These are phyloP conservation scores for Ursus arctos DNA, from an alignment of 2,113 vertebrate genomes.

Conservation along the genomic window DNA sequence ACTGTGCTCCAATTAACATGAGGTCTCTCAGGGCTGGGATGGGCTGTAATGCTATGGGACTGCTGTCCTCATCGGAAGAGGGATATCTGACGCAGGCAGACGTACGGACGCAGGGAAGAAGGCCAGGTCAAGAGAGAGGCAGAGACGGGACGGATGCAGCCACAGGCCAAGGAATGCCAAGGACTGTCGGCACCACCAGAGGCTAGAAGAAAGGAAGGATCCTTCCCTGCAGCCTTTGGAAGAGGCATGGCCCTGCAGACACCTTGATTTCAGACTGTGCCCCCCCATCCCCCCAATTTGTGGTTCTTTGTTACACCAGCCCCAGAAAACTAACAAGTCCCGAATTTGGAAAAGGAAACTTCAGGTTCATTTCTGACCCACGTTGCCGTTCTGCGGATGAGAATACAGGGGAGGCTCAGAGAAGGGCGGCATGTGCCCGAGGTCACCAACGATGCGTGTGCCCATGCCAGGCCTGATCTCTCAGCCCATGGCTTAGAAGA, in stretches of 20 bases:
- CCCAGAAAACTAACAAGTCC: background rate
- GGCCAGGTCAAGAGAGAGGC: fast-evolving
- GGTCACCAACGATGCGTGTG: background rate
- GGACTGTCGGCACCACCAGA: fast-evolving
- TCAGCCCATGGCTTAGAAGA: background rate
- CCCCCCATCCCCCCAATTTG: background rate
- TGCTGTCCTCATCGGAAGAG: background rate
- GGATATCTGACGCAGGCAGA: background rate
- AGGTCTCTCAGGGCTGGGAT: background rate
- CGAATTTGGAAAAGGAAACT: background rate
- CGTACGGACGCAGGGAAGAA: background rate
- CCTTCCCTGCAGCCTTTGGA: background rate
- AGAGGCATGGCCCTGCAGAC: background rate
- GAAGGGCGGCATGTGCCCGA: background rate
- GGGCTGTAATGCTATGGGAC: background rate
- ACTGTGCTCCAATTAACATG: background rate
- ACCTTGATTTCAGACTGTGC: background rate
- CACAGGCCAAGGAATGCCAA: background rate
- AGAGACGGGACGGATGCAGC: background rate
- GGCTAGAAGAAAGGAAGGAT: background rate
- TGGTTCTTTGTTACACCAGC: background rate
- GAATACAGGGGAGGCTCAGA: background rate
- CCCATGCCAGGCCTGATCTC: background rate
- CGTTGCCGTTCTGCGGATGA: background rate
- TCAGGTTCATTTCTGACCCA: background rate